Evolutionary conservation across 2,888 invertebrate species (phyloP), one percentile per base, ranked within the genome.

Genomic region (Drosophila seclusa): DNA sequence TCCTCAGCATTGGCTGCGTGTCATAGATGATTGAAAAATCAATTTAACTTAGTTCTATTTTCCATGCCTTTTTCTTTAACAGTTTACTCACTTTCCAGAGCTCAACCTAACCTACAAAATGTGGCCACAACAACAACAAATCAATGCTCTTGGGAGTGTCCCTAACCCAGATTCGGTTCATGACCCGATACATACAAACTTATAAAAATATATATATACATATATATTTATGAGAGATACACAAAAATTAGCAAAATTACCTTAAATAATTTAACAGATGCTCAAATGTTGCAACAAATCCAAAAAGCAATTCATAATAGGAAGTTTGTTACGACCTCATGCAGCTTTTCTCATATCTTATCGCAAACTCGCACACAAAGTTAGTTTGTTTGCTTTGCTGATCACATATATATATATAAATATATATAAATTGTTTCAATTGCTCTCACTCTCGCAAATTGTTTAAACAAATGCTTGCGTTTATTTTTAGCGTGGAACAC

Each of bases 151-250:
- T 64, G 83, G 83, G 81, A 83, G 88, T 85, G 89, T 74, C 86
- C 88, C 90, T 87, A 87, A 87, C 86, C 86, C 69, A 87, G 70
- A 78, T 87, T 73, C 40, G 27, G 55, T 60, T 73, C 76, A 55
- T n/a, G 66, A 42, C 53, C 62, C 61, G 36, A 50, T 57, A 55
- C 59, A 62, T 11, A 57, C 61, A 45, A 45, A 49, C 54, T 29
- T 50, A 49, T 45, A 34, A 29, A n/a, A 2, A 32, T 13, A 42
- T 42, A 5, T 13, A 45, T 21, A 40, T 53, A 48, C 29, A 34
- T 21, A 42, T 53, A 50, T 49, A 34, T n/a, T 13, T 29, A 0
- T 54, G 21, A 4, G 8, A 54, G 54, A 54, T 54, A 38, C 54
- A 55, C 27, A 38, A 27, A 18, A 36, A 24, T 4, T 4, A 18